phyloP scores from a whole-genome alignment of 1,140 invertebrate genomes.

The Magallana ariakensis region DNA sequence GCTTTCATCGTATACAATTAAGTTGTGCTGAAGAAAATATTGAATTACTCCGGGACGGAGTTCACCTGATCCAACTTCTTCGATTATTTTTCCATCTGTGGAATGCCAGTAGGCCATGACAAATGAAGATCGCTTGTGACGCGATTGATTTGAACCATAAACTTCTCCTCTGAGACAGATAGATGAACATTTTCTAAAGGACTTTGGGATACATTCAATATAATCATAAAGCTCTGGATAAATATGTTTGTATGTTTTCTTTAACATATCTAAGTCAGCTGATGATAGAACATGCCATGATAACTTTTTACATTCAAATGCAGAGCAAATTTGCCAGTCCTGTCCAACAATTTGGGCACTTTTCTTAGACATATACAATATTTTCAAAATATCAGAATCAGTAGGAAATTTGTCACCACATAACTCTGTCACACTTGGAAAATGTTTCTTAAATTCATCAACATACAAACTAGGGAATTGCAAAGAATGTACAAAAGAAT shows the following conservation, averaged over 20 bases:
- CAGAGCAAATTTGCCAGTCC: constrained; percentile 31
- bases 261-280: constrained; percentile 8
- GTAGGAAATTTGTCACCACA: background rate
- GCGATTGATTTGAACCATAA: no score
- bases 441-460: constrained; percentile 3
- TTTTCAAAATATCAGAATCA: constrained; percentile 31
- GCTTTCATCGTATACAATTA: no score
- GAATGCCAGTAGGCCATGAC: constrained; percentile 41
- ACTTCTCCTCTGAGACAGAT: no score
- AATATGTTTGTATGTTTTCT: constrained; percentile 8
- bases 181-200: no score
- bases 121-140: no score
- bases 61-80: no score
- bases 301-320: constrained; percentile 6
- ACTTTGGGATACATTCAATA: background rate
- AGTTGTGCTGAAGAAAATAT: no score
- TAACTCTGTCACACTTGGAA: constrained; percentile 35
- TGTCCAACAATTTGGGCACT: constrained; percentile 6
- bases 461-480: constrained; percentile 18
- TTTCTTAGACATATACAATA: constrained; percentile 21
- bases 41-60: no score
- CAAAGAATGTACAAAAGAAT: constrained; percentile 14
- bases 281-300: constrained; percentile 5
- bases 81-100: constrained; percentile 37
- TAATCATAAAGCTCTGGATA: background rate